Evolutionary conservation across 2,888 invertebrate species (phyloP).

Genomic region (Perdita meconis): DNA sequence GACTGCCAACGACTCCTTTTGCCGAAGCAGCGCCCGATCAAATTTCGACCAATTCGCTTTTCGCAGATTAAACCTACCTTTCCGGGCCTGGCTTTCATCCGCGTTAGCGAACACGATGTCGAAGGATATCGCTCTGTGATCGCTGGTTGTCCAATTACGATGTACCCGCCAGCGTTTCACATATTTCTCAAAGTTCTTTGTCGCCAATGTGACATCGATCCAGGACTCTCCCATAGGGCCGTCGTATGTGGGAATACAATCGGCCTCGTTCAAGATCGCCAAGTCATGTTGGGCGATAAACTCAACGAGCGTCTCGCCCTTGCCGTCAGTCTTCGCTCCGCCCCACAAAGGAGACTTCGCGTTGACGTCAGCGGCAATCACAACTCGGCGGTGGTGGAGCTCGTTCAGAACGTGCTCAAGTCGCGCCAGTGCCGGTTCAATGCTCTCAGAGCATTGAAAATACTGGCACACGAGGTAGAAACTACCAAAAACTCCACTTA

Average conservation of each 20-base stretch:
- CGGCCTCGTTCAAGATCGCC: background rate
- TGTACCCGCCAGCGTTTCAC: background rate
- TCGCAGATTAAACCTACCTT: too few relatives aligned
- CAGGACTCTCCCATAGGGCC: background rate
- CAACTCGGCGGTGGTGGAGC: background rate
- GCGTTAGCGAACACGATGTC: too few relatives aligned
- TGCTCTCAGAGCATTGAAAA: background rate
- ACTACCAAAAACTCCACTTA: background rate
- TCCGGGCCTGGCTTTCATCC: too few relatives aligned
- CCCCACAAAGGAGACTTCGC: background rate
- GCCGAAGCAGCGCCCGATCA: too few relatives aligned
- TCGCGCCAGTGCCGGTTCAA: background rate
- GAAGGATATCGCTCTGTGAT: background rate
- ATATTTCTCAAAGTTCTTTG: background rate
- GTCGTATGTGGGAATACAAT: background rate
- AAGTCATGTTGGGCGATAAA: background rate
- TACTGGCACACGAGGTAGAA: background rate
- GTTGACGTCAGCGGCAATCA: background rate
- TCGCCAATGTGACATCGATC: conserved; percentile 10
- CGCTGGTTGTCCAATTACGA: background rate
- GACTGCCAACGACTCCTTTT: too few relatives aligned
- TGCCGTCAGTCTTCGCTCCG: background rate
- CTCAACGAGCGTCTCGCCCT: background rate
- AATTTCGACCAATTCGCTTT: too few relatives aligned
- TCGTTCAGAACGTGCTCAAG: background rate